phyloP scores from a whole-genome alignment of 2,888 invertebrate species.

The Patella depressa region DNA sequence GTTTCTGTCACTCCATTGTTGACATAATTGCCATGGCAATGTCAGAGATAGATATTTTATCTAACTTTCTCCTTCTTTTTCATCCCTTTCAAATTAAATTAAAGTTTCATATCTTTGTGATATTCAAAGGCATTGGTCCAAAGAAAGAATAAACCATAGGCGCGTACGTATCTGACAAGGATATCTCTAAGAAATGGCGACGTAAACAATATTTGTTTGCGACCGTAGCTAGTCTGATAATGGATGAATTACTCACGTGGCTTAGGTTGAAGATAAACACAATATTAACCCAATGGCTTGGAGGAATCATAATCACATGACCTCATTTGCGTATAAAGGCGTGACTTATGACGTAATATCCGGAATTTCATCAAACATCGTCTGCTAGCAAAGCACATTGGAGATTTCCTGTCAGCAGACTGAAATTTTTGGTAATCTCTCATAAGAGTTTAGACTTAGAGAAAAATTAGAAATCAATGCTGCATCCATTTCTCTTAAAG shows the following conservation, averaged over 20 bases:
- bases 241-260: constrained; percentile 16
- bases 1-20: constrained; percentile 2
- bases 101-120: too few relatives aligned
- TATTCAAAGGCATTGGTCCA: too few relatives aligned
- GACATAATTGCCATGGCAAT: constrained; percentile 9
- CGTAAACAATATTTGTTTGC: constrained; percentile 50
- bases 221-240: constrained; percentile 46
- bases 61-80: neutral
- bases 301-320: neutral
- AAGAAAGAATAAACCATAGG: neutral
- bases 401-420: too few relatives aligned
- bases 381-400: constrained; percentile 8
- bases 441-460: too few relatives aligned
- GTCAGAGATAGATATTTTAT: too few relatives aligned
- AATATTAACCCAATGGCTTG: neutral
- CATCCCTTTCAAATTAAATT: constrained; percentile 14
- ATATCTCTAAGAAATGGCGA: constrained; percentile 39
- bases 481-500: too few relatives aligned
- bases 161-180: constrained; percentile 43
- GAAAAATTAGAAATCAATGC: too few relatives aligned
- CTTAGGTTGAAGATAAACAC: neutral
- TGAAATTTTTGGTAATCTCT: too few relatives aligned
- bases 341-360: constrained; percentile 12
- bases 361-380: constrained; percentile 14
- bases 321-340: neutral